These are phyloP conservation scores for Drosophila melanosoma DNA, from an alignment of 2,888 invertebrate species.

Conservation along the genomic window DNA sequence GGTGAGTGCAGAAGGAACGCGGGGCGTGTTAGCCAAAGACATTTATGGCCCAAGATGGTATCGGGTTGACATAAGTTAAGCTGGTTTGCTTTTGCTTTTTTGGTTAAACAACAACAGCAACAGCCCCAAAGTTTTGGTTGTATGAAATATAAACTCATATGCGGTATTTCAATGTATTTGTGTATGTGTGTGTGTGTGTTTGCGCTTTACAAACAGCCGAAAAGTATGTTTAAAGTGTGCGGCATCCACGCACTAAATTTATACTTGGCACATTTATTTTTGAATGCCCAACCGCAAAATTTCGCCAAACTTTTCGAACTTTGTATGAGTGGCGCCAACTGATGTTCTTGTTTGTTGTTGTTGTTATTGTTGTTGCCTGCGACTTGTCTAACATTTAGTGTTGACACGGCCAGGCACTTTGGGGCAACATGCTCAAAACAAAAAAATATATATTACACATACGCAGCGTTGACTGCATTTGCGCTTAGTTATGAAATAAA, in stretches of 20 bases:
- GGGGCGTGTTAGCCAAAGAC: conserved; percentile 55
- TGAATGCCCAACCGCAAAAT: conserved; percentile 60
- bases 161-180: conserved; percentile 9
- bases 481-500: conserved; percentile 74
- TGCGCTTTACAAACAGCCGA: conserved; percentile 49
- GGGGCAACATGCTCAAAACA: conserved; percentile 72
- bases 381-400: conserved; percentile 81
- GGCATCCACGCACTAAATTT: conserved; percentile 63
- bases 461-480: conserved; percentile 43
- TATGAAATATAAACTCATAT: conserved; percentile 45
- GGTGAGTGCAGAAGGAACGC: neutral
- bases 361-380: conserved; percentile 38
- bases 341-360: conserved; percentile 27
- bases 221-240: conserved; percentile 66
- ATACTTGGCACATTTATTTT: conserved; percentile 63
- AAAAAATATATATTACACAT: conserved; percentile 59
- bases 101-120: conserved; percentile 56
- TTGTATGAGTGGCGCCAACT: neutral
- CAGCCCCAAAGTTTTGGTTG: conserved; percentile 32
- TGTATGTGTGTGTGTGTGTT: conserved; percentile 17
- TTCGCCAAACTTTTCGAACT: conserved; percentile 57
- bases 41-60: conserved; percentile 77
- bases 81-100: conserved; percentile 71
- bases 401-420: conserved; percentile 84
- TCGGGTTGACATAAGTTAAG: conserved; percentile 81